These are phyloP conservation scores for Troilus luridus DNA, from an alignment of 2,888 invertebrate species.

Conservation along the genomic window DNA sequence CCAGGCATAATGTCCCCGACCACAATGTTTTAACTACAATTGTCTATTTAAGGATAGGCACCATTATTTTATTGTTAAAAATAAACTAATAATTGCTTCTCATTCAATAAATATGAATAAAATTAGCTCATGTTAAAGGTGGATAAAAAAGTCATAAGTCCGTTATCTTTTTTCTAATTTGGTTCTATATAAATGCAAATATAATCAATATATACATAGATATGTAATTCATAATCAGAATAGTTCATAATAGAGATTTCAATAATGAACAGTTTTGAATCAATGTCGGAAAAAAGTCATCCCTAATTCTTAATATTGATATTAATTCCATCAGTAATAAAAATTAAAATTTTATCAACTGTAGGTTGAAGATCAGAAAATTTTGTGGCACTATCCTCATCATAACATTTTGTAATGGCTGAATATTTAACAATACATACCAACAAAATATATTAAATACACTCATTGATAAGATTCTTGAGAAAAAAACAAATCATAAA, in stretches of 20 bases:
- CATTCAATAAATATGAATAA: not conserved
- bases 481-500: not conserved
- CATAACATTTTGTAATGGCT: not conserved
- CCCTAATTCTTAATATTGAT: not conserved
- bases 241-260: not conserved
- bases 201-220: not conserved
- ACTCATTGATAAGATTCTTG: not conserved
- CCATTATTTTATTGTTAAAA: not conserved
- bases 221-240: not conserved
- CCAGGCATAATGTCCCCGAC: too few species aligned
- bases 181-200: not conserved
- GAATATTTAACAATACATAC: not conserved
- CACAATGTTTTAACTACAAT: too few species aligned
- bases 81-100: not conserved
- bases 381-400: not conserved
- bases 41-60: not conserved
- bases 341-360: not conserved
- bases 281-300: not conserved
- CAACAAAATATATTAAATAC: not conserved
- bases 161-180: not conserved
- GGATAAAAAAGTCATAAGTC: not conserved
- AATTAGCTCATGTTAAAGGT: not conserved
- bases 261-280: not conserved
- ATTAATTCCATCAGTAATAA: not conserved
- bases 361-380: not conserved